Evolutionary conservation across 2,113 vertebrate species (phyloP), one percentile per base, ranked within the genome.

Genomic region (Gadus macrocephalus): DNA sequence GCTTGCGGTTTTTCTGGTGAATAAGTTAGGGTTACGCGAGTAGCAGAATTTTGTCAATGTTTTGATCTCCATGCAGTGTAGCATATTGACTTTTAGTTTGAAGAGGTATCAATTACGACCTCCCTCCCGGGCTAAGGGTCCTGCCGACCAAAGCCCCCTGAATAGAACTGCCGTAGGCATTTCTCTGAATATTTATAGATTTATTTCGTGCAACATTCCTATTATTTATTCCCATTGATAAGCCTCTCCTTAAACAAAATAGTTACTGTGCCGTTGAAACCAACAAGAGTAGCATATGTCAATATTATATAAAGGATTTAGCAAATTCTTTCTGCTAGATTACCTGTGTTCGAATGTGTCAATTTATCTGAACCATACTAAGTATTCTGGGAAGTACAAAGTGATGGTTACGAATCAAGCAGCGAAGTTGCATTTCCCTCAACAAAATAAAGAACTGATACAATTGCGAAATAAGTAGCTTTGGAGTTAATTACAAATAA

Each of bases 381-480:
- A 17, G 55, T 17, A 31, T 31, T 31, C 28, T 31, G 55, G 55
- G 5, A 17, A 5, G 15, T 16, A 14, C 55, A 14, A 14, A 6
- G 19, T 28, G 25, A 12, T 62, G 25, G 15, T 28, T 28, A 28
- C 12, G 22, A 62, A 19, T 62, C 20, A 20, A 72, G 74, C 63
- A 66, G 64, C 55, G 2, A 6, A 20, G 70, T 62, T 0, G 56
- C 78, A 64, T 19, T 49, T 49, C 42, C 8, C 42, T 49, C 42
- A 14, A 49, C 42, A 49, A 49, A 49, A 49, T 9, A 49, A 49
- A 1, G 0, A 11, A 49, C 12, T 9, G 53, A 63, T n/a, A 15
- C 73, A 66, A 58, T 1, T 1, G n/a, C 55, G 22, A 22, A 56
- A 66, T 63, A 78, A 73, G 70, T 62, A 67, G 58, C 74, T 27